phyloP scores from a whole-genome alignment of 2,113 vertebrate genomes.

The Oreocharis arfaki region DNA sequence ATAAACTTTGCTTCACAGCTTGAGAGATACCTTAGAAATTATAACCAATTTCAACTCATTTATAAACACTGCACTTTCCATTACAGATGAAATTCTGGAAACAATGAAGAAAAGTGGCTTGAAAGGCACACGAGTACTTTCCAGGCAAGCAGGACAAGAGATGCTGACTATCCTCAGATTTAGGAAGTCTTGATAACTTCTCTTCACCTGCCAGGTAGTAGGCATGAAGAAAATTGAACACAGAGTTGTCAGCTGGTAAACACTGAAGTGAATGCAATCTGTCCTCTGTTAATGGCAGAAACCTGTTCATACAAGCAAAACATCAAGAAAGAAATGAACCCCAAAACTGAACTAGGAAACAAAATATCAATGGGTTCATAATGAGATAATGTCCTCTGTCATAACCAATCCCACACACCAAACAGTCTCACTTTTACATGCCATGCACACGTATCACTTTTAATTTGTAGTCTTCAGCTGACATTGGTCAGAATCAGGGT shows the following conservation, averaged over 20 bases:
- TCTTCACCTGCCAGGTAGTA: background rate
- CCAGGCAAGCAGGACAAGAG: constrained; percentile 83
- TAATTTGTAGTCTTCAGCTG: background rate
- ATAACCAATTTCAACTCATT: background rate
- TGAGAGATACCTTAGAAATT: background rate
- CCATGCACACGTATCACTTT: background rate
- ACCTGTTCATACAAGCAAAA: constrained; percentile 60
- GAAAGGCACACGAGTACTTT: constrained; percentile 70
- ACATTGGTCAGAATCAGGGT: background rate
- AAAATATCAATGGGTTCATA: background rate
- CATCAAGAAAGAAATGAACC: background rate
- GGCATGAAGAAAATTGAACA: background rate
- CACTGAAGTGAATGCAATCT: constrained; percentile 74
- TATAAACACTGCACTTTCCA: background rate
- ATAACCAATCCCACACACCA: background rate
- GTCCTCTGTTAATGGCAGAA: constrained; percentile 81
- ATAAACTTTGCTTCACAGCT: background rate
- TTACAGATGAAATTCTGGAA: constrained; percentile 85
- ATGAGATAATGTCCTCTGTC: background rate
- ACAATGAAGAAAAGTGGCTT: constrained; percentile 73
- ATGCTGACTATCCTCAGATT: constrained; percentile 83
- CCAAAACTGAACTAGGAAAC: background rate
- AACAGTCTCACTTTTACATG: background rate
- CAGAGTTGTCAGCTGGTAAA: constrained; percentile 20
- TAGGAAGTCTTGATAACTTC: background rate